phyloP scores from a whole-genome alignment of 2,888 invertebrate genomes.

The Agrotis segetum region DNA sequence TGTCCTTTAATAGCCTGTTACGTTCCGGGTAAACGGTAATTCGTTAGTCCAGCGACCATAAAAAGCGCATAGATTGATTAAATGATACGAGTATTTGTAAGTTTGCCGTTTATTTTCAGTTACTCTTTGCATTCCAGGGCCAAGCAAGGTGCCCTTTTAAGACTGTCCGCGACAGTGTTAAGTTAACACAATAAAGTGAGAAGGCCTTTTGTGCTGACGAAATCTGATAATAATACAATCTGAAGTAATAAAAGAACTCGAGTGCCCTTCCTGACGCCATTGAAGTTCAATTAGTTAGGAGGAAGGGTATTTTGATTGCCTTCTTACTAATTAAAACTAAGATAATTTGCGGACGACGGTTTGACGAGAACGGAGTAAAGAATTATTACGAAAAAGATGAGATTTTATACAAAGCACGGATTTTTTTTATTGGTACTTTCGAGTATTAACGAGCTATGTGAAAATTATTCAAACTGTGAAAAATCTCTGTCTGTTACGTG shows the following conservation, averaged over 20 bases:
- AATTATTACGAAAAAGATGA: slow-evolving; percentile 34
- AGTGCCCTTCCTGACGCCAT: slow-evolving; percentile 33
- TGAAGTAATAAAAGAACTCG: slow-evolving; percentile 42
- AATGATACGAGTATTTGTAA: no score
- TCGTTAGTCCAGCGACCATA: no score
- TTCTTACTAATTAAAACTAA: slow-evolving; percentile 55
- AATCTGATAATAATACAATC: slow-evolving; percentile 30
- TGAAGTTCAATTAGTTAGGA: slow-evolving; percentile 51
- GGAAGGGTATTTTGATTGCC: slow-evolving; percentile 49
- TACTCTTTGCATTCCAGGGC: no score
- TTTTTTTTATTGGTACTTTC: background rate
- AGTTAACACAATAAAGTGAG: background rate
- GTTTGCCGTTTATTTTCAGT: no score
- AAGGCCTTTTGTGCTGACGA: background rate
- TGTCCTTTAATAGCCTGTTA: no score
- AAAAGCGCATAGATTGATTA: no score
- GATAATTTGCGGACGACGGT: slow-evolving; percentile 42
- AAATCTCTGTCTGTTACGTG: background rate
- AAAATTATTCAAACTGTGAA: background rate
- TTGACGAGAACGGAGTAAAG: slow-evolving; percentile 22
- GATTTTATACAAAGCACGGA: no score
- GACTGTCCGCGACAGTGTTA: no score
- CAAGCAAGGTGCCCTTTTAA: no score
- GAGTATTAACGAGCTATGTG: background rate
- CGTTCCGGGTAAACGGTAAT: no score